Evolutionary conservation across 2,797 vertebrate genomes (phyloP).

Genomic region (Gobionotothen gibberifrons): DNA sequence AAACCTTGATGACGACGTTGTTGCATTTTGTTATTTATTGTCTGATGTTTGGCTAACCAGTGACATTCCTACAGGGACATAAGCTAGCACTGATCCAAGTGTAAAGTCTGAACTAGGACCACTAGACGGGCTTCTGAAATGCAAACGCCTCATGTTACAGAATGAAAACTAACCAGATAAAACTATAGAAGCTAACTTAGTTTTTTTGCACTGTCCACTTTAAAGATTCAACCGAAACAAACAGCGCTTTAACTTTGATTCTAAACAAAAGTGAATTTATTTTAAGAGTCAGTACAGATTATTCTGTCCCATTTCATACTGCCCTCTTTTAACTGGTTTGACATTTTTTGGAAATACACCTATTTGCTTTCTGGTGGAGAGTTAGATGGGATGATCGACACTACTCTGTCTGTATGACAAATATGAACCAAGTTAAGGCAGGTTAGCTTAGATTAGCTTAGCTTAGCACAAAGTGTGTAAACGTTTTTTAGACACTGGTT

Average conservation of each 20-base stretch:
- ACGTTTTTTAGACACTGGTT: background rate
- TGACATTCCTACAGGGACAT: slow-evolving; percentile 49
- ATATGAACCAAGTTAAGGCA: background rate
- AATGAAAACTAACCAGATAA: slow-evolving; percentile 13
- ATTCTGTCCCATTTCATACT: slow-evolving; percentile 27
- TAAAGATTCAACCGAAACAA: slow-evolving; percentile 63
- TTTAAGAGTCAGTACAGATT: slow-evolving; percentile 25
- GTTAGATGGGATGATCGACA: background rate
- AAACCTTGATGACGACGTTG: background rate
- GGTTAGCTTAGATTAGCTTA: slow-evolving; percentile 30
- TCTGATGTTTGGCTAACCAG: slow-evolving; percentile 35
- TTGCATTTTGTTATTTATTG: slow-evolving; percentile 57
- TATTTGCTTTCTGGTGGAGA: background rate
- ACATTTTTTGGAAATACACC: slow-evolving; percentile 8
- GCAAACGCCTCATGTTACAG: slow-evolving; percentile 26
- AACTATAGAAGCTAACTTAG: slow-evolving; percentile 61
- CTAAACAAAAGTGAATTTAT: slow-evolving; percentile 36
- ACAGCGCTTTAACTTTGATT: slow-evolving; percentile 42
- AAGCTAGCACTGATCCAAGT: slow-evolving; percentile 54
- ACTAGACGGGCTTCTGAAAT: slow-evolving; percentile 33
- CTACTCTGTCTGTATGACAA: background rate
- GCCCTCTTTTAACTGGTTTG: slow-evolving; percentile 54
- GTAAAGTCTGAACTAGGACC: slow-evolving; percentile 36
- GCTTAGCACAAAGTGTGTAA: slow-evolving; percentile 21
- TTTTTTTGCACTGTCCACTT: slow-evolving; percentile 81